phyloP scores from a whole-genome alignment of 1,140 invertebrate species.

The Planococcus citri region DNA sequence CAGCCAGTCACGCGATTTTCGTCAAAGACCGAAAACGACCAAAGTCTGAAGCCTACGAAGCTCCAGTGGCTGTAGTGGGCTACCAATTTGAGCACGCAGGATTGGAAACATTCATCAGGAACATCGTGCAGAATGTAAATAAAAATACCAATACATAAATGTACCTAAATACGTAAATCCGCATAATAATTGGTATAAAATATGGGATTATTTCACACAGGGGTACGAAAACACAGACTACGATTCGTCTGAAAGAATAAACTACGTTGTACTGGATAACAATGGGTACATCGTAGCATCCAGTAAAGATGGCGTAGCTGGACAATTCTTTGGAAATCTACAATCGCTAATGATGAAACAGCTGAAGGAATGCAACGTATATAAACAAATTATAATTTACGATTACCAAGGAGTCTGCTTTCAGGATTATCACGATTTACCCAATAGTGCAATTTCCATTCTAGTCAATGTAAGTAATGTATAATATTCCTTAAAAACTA shows the following conservation, averaged over 20 bases:
- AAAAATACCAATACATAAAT: no score
- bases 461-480: constrained; percentile 45
- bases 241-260: no score
- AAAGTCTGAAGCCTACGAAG: constrained; percentile 37
- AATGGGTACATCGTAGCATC: constrained; percentile 77
- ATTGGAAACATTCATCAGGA: constrained; percentile 59
- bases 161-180: no score
- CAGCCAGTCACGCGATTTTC: constrained; percentile 78
- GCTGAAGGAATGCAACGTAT: constrained; percentile 47
- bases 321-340: constrained; percentile 75
- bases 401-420: constrained; percentile 87
- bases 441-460: constrained; percentile 41
- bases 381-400: constrained; percentile 57
- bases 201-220: no score
- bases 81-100: constrained; percentile 74
- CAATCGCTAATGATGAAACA: constrained; percentile 57
- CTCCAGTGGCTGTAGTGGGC: constrained; percentile 80
- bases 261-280: constrained; percentile 79
- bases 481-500: no score
- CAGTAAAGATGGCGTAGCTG: constrained; percentile 54
- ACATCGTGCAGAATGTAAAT: constrained; percentile 39
- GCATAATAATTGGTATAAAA: no score
- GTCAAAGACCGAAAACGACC: constrained; percentile 39
- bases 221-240: no score
- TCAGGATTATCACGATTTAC: constrained; percentile 31